These are phyloP conservation scores for Trachythela sp. DNA, from an alignment of 64 coral and sea anemone species.

Conservation along the genomic window DNA sequence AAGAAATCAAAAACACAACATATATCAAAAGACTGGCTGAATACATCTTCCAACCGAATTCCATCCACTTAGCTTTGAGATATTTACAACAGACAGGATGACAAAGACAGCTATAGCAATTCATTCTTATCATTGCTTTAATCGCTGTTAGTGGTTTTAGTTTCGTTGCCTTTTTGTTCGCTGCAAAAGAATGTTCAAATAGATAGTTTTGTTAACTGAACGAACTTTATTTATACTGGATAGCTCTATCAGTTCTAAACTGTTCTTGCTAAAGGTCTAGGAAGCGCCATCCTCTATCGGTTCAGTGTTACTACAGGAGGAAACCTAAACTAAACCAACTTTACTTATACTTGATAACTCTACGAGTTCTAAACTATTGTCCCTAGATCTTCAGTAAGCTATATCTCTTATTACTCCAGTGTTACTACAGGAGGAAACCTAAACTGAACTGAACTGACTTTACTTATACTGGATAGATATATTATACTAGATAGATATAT, in stretches of 20 bases:
- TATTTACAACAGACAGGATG: conserved; percentile 20
- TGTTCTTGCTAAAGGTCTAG: too few relatives aligned
- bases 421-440: too few relatives aligned
- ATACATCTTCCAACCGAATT: not conserved
- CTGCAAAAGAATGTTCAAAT: not conserved
- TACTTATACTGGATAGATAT: too few relatives aligned
- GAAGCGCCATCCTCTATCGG: too few relatives aligned
- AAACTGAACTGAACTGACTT: too few relatives aligned
- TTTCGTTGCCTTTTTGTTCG: not conserved
- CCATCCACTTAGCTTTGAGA: conserved; percentile 16
- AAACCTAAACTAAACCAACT: not conserved
- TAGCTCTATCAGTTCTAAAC: too few relatives aligned
- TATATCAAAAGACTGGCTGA: not conserved
- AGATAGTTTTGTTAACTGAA: not conserved
- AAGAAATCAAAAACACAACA: not conserved
- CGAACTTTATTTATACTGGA: too few relatives aligned
- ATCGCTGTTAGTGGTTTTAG: not conserved
- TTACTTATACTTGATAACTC: too few relatives aligned
- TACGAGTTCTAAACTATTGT: too few relatives aligned
- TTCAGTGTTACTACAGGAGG: not conserved
- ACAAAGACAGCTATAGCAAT: not conserved
- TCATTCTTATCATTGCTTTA: not conserved
- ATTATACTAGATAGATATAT: too few relatives aligned
- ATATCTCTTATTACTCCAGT: too few relatives aligned
- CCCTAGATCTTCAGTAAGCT: too few relatives aligned